These are phyloP conservation scores for Forficula auricularia DNA, from an alignment of 1,140 invertebrate species.

Conservation along the genomic window DNA sequence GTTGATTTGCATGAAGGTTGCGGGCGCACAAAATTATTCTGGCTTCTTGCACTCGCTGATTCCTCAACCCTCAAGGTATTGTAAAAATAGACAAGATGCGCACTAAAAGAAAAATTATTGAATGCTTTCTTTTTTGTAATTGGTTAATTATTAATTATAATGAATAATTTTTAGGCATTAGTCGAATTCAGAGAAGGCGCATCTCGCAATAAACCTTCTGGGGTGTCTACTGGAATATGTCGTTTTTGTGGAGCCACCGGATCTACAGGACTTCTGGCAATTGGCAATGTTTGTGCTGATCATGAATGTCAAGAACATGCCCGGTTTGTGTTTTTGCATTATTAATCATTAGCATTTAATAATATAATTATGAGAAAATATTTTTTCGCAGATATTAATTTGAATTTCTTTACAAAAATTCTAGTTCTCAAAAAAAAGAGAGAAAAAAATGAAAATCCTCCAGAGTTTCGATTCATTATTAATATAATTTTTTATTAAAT, in stretches of 20 bases:
- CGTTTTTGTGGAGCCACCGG: slow-evolving; percentile 80
- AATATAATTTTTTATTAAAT: too few species aligned
- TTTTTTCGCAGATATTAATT: neutral
- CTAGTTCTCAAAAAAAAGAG: too few species aligned
- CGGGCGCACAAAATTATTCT: slow-evolving; percentile 85
- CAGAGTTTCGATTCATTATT: too few species aligned
- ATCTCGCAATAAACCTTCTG: slow-evolving; percentile 23
- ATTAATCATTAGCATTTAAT: slow-evolving; percentile 20
- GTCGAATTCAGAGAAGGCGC: slow-evolving; percentile 79
- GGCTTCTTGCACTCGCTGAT: slow-evolving; percentile 82
- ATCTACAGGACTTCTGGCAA: slow-evolving; percentile 65
- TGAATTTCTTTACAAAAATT: slow-evolving; percentile 5
- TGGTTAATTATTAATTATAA: too few species aligned
- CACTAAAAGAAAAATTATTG: too few species aligned
- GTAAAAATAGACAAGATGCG: too few species aligned
- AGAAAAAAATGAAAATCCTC: too few species aligned
- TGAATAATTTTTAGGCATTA: slow-evolving; percentile 26
- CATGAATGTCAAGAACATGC: slow-evolving; percentile 60
- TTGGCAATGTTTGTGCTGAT: slow-evolving; percentile 85
- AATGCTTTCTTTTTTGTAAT: too few species aligned
- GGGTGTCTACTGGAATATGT: slow-evolving; percentile 53
- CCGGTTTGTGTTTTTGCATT: too few species aligned
- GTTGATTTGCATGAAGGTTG: slow-evolving; percentile 93
- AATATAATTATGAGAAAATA: slow-evolving; percentile 4
- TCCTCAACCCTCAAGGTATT: slow-evolving; percentile 75